Evolutionary conservation across 2,113 vertebrate species (phyloP), one percentile per base, ranked within the genome.

Genomic region (Herpailurus yagouaroundi): DNA sequence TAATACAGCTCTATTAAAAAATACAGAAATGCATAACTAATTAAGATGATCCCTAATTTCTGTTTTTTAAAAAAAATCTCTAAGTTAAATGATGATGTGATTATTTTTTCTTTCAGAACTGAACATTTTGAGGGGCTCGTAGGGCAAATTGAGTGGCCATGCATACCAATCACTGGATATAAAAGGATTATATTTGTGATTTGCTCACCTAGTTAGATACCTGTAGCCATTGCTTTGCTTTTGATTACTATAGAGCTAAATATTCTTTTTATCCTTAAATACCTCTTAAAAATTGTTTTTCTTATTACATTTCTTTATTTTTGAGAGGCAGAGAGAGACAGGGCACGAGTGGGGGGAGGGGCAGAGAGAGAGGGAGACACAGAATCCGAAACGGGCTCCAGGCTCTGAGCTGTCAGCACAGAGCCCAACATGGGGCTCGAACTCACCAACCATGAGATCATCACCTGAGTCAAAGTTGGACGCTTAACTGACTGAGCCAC

Each of bases 181-280:
- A 84, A 91, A 23, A 80, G 31, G 10, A 63, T 52, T 68, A 1
- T 5, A 55, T 33, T 91, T 80, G 27, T 64, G 52, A 73, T 81
- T 63, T 29, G 11, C 23, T 52, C 64, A n/a, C 33, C 33, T 10
- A 33, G 4, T 50, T 89, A 41, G 93, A 57, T 69, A 69, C 15
- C 29, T 84, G 18, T 94, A 91, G 81, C 29, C 4, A 27, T 85
- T 38, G 52, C 89, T 29, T 85, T 89, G 71, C 74, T 95, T 95
- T 79, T 79, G 68, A 91, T 66, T 94, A 76, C 38, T 18, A 41
- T 11, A 71, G 7, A 71, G 27, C 23, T 91, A 73, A 93, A 82
- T 10, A 38, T 21, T 52, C 1, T 52, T 87, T 52, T 88, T 68
- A 64, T 73, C 87, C 31, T 88, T 50, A 93, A 79, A 2, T 14